Conservation (phyloP, 2,888 invertebrate genomes). For the Brassicogethes aeneus region DNA sequence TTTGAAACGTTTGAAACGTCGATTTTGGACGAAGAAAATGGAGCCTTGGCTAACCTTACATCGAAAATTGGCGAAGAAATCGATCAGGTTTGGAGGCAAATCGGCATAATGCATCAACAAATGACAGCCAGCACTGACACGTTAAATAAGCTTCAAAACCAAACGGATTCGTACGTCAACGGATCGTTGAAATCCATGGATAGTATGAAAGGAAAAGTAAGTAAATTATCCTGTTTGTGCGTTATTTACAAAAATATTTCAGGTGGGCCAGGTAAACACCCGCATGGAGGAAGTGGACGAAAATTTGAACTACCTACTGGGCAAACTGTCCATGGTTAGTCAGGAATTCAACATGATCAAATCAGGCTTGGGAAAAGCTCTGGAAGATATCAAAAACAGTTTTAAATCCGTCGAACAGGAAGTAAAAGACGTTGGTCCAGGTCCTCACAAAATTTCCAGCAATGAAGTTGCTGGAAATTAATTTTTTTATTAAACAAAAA, state of each 20-base stretch:
- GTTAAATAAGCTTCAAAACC: slow-evolving; percentile 66
- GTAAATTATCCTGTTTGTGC: background rate
- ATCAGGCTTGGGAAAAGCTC: slow-evolving; percentile 59
- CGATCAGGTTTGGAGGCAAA: slow-evolving; percentile 82
- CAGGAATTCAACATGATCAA: slow-evolving; percentile 81
- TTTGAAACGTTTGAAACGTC: slow-evolving; percentile 62
- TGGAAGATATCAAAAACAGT: slow-evolving; percentile 60
- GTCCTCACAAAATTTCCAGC: slow-evolving; percentile 46
- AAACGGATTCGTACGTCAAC: slow-evolving; percentile 72
- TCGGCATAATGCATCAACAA: slow-evolving; percentile 80
- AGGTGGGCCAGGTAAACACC: slow-evolving; percentile 68
- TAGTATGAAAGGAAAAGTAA: slow-evolving; percentile 66
- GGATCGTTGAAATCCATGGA: slow-evolving; percentile 68
- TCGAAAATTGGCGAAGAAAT: slow-evolving; percentile 71
- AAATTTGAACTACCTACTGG: slow-evolving; percentile 74
- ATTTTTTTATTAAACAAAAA: slow-evolving; percentile 2
- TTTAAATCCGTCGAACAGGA: slow-evolving; percentile 54
- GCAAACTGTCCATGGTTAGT: slow-evolving; percentile 68
- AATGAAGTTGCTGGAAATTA: slow-evolving; percentile 18
- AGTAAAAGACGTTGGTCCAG: slow-evolving; percentile 47
- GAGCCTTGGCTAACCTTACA: slow-evolving; percentile 64
- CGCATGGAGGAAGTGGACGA: slow-evolving; percentile 71
- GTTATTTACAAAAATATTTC: slow-evolving; percentile 8
- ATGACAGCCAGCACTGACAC: slow-evolving; percentile 66
- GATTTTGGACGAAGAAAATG: slow-evolving; percentile 63